phyloP scores from a whole-genome alignment of 1,140 invertebrate genomes.

The Ceratoteleas bidentatus region DNA sequence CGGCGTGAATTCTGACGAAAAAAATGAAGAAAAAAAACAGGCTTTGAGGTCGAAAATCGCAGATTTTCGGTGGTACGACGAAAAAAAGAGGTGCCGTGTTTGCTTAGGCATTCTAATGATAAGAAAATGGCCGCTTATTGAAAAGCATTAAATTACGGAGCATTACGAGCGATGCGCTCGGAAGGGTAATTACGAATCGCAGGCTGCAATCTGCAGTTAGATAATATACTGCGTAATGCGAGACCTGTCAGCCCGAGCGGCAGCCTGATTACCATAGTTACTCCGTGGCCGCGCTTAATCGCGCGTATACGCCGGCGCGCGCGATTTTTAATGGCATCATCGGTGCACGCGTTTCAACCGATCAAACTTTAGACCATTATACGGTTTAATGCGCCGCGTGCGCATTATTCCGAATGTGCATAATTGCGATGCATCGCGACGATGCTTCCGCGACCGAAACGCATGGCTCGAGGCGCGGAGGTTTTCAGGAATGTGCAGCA shows the following conservation, averaged over 20 bases:
- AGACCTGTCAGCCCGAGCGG: constrained; percentile 63
- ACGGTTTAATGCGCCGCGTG: constrained; percentile 18
- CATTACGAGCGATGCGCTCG: constrained; percentile 68
- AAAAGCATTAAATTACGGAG: constrained; percentile 76
- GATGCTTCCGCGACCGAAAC: constrained; percentile 1
- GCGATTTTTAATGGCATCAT: constrained; percentile 71
- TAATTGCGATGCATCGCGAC: background rate
- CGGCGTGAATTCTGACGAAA: no score
- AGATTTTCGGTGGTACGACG: background rate
- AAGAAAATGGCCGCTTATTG: constrained; percentile 75
- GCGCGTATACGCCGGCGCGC: constrained; percentile 45
- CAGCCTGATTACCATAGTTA: constrained; percentile 70
- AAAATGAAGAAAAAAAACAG: no score
- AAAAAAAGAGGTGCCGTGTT: constrained; percentile 16
- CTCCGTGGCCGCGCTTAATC: constrained; percentile 50
- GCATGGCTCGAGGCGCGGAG: no score
- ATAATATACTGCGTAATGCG: constrained; percentile 74
- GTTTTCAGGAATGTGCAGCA: background rate
- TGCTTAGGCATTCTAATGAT: constrained; percentile 70
- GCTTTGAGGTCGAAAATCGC: no score
- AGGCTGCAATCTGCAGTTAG: constrained; percentile 71
- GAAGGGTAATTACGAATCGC: constrained; percentile 75
- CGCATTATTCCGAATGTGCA: no score
- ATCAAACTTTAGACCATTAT: constrained; percentile 47
- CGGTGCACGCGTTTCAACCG: constrained; percentile 35